These are phyloP conservation scores for Xyliphius kryptos DNA, from an alignment of 2,113 vertebrate genomes.

Conservation along the genomic window DNA sequence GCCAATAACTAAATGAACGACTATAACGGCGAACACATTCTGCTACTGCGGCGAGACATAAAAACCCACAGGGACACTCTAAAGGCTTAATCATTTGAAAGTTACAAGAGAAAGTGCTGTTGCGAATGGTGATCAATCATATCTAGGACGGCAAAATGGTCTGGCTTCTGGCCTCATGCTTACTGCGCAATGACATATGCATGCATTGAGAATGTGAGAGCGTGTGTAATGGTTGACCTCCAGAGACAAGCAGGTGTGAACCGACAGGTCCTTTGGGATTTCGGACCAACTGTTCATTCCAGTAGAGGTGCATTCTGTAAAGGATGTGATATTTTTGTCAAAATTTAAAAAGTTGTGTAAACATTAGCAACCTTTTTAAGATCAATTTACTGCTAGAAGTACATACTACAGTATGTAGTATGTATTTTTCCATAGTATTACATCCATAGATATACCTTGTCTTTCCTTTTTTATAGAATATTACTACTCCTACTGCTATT, in stretches of 20 bases:
- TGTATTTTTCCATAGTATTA: too few relatives aligned
- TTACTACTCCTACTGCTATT: too few relatives aligned
- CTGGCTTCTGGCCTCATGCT: slow-evolving; percentile 57
- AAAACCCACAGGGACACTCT: slow-evolving; percentile 59
- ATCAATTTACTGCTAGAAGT: too few relatives aligned
- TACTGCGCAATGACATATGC: slow-evolving; percentile 20
- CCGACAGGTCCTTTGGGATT: neutral
- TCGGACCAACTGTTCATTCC: neutral
- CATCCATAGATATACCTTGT: too few relatives aligned
- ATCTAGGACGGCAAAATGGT: slow-evolving; percentile 63
- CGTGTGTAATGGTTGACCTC: slow-evolving; percentile 23
- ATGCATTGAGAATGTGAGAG: neutral
- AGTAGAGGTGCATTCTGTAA: too few relatives aligned
- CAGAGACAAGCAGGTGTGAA: slow-evolving; percentile 34
- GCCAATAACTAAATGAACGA: slow-evolving; percentile 9
- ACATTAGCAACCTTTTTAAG: too few relatives aligned
- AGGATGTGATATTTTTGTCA: too few relatives aligned
- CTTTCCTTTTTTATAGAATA: too few relatives aligned
- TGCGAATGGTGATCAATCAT: slow-evolving; percentile 63
- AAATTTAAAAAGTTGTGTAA: too few relatives aligned
- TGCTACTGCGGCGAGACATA: slow-evolving; percentile 60
- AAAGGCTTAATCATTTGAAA: slow-evolving; percentile 74
- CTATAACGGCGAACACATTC: slow-evolving; percentile 15
- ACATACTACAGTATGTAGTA: too few relatives aligned
- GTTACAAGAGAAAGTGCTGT: slow-evolving; percentile 65